Base-by-base conservation (phyloP, 2,113 vertebrate species). In the Dromaius novaehollandiae region DNA sequence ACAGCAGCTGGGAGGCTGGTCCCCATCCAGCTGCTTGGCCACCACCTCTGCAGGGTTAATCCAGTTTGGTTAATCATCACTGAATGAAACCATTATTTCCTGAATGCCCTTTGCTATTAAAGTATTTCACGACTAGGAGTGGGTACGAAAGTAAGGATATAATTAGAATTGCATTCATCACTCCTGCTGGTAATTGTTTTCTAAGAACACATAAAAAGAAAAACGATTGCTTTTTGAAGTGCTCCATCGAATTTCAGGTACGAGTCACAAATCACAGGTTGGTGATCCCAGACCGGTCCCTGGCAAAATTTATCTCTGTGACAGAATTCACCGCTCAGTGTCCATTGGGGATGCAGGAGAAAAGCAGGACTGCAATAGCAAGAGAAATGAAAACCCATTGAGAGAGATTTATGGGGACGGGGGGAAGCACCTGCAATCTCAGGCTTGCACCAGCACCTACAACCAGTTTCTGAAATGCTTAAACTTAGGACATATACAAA, bases 131-230 rank as follows among this genome's bases (percentile, higher is more conserved):
- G 38, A 56, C 73, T 65, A 36, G 51, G 69, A 90, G 70, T n/a
- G 63, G 75, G 61, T 91, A 95, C 95, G 51, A 14, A n/a, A 66
- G 7, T 0, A 1, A 80, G 73, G 92, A 44, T 87, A 82, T 86
- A 94, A 97, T 96, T 97, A 96, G 75, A 95, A 87, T 64, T 5
- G 3, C 89, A 81, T 89, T 97, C 80, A 81, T 95, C 84, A 68
- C 85, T 92, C 91, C 92, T 83, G 90, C 90, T 96, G 85, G 50
- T 90, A 95, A 95, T 75, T 96, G 85, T 95, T 96, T 97, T 88
- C 85, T 75, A 68, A 88, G 93, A 94, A 93, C 4, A 8, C 79
- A 38, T 36, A 74, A 64, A 78, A 80, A 84, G 65, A 38, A 53
- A 88, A 86, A 28, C 6, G 11, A 94, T 83, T 81, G 44, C 86